Evolutionary conservation across 92 coral and sea anemone genomes (phyloP), one percentile per base, ranked within the genome.

Genomic region (Phenganax marumi): DNA sequence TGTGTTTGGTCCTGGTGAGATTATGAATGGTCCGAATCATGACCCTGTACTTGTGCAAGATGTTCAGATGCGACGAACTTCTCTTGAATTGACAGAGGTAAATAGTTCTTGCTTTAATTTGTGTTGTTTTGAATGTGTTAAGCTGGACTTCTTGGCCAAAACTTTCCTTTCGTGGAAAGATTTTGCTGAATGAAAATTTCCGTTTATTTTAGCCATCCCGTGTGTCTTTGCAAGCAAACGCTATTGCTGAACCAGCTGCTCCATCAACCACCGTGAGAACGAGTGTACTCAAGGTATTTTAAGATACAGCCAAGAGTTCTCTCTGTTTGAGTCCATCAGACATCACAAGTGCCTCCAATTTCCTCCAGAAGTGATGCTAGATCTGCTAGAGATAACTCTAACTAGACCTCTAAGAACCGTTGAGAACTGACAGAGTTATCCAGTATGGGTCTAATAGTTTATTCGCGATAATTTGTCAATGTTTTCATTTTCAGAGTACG

Each of bases 81-180:
- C 83, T 57, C 54, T 78, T 78, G 83, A 78, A 14, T 16, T 78
- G 9, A 49, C 65, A 10, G 83, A 78, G 60, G 83, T 78, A 47
- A 58, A 11, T 23, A 66, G 25, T 22, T 21, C 57, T 21, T 33
- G 10, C 6, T 70, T 46, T 19, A 9, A 17, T 16, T 39, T 70
- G 52, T 70, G 39, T 70, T 9, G 12, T 24, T 19, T 6, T 66
- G 21, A 8, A 39, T 52, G 17, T 52, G 12, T 33, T 33, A 66
- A 25, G 14, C 26, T 66, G n/a, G 18, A 18, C 8, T 66, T 0
- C 12, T 33, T 66, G 2, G 43, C 43, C 43, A 33, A 33, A 33
- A 33, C 43, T 33, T 33, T 33, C 43, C 43, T 1, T 33, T 33
- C 43, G 43, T 33, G 43, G 43, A 64, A 55, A 64, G 17, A 79